Base-by-base conservation (phyloP, 1,140 invertebrate species). In the Zaprionus gabonicus region DNA sequence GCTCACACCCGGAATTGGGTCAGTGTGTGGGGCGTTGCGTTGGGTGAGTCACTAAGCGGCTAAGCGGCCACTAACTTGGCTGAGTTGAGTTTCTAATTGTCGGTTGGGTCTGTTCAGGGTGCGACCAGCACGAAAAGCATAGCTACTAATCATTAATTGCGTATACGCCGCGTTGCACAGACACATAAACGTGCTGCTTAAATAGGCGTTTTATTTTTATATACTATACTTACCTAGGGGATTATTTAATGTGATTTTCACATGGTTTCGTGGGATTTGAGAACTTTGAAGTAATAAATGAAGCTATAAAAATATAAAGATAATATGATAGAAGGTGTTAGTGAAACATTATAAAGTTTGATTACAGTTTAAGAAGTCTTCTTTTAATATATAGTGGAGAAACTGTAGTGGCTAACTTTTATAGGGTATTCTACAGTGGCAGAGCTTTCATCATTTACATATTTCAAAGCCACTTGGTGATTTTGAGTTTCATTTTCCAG, bases 71-170 rank as follows among this genome's bases (percentile, higher is more conserved):
- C 69, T 84, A 83, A 87, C 76, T 86, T 68, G 41, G 66, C 59
- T 58, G 56, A 64, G 66, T 51, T 71, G 83, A 46, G 83, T 81
- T 76, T 86, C 82, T 86, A 86, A 87, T 82, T 86, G 82, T 72
- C 66, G 66, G 75, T 66, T 82, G 69, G 58, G 53, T 27, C n/a
- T 57, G 13, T 51, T 34, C 69, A 20, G 66, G 76, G 57, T 86
- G 82, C 60, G 81, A 36, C 81, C 55, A 64, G 71, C 69, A 76
- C 80, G 59, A 70, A 71, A 31, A 46, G 23, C 55, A 46, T 38
- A 44, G 41, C 49, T 74, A 56, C 65, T 72, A 71, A 81, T 78
- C 66, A 75, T 75, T 74, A 74, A 74, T 74, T 73, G 75, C 80
- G 59, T 55, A 78, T 78, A 78, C 69, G 69, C 65, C 65, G 34